phyloP scores from a whole-genome alignment of 2,113 vertebrate genomes.

The Chionis minor region DNA sequence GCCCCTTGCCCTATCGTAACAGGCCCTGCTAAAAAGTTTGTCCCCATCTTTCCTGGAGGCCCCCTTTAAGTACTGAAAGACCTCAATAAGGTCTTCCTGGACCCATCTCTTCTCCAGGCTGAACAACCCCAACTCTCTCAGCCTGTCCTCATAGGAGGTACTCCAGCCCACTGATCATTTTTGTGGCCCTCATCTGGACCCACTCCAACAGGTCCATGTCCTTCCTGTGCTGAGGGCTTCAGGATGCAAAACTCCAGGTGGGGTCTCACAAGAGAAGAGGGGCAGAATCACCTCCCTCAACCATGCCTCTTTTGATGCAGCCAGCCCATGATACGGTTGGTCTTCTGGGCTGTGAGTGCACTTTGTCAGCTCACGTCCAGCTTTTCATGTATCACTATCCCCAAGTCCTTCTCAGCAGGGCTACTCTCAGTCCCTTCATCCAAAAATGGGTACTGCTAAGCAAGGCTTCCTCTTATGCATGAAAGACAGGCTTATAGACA shows the following conservation, averaged over 20 bases:
- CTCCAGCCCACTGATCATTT: not conserved
- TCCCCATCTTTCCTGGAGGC: not conserved
- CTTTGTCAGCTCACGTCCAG: not conserved
- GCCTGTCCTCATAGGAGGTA: not conserved
- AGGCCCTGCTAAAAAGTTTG: not conserved
- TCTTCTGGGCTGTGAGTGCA: not conserved
- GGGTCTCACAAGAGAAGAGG: not conserved
- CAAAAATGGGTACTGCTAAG: not conserved
- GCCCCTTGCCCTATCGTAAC: not conserved
- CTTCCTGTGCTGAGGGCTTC: not conserved
- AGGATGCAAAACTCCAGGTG: not conserved
- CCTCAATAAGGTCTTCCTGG: not conserved
- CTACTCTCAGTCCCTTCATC: not conserved
- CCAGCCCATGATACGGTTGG: not conserved
- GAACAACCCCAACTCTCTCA: not conserved
- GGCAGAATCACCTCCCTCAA: not conserved
- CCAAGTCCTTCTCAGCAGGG: not conserved
- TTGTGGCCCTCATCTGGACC: not conserved
- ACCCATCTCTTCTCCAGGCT: not conserved
- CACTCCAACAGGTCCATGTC: not conserved
- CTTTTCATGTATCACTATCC: not conserved
- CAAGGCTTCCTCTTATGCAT: not conserved
- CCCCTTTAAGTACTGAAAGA: not conserved
- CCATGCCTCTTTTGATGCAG: not conserved
- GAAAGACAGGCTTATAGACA: not conserved